These are phyloP conservation scores for Oscheius sp. DNA, from an alignment of 2,888 invertebrate genomes.

Conservation along the genomic window DNA sequence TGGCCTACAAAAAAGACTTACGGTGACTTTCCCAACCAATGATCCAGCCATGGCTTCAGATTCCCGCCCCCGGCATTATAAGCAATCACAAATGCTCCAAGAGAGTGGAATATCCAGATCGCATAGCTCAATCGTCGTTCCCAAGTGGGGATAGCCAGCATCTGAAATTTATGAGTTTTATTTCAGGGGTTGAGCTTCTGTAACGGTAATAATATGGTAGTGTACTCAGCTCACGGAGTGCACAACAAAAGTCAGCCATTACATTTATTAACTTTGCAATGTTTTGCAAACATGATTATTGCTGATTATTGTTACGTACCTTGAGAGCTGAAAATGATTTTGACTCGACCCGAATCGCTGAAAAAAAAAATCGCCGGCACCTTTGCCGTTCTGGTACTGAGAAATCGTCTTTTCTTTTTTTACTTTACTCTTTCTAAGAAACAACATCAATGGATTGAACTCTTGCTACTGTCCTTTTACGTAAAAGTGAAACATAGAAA, in stretches of 20 bases:
- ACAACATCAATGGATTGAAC: too few relatives aligned
- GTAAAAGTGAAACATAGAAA: too few relatives aligned
- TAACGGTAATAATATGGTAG: too few relatives aligned
- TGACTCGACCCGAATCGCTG: neutral
- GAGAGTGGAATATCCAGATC: conserved; percentile 63
- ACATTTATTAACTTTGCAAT: neutral
- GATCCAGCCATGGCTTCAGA: conserved; percentile 57
- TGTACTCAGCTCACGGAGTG: too few relatives aligned
- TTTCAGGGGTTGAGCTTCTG: neutral
- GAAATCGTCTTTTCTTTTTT: too few relatives aligned
- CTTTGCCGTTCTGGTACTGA: too few relatives aligned
- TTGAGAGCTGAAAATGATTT: neutral
- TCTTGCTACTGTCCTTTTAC: too few relatives aligned
- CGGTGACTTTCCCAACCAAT: conserved; percentile 43
- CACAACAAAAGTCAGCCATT: neutral
- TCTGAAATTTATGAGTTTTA: conserved; percentile 6
- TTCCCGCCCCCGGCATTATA: conserved; percentile 53
- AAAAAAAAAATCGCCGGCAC: too few relatives aligned
- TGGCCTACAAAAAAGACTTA: neutral
- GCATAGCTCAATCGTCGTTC: conserved; percentile 53
- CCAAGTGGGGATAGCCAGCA: conserved; percentile 34
- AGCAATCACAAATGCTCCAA: conserved; percentile 57
- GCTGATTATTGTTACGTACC: neutral
- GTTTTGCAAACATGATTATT: neutral
- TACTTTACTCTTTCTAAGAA: too few relatives aligned